A percentile compares a stretch with the other conserved stretches of the same genome.
Conservation (phyloP, 2,888 invertebrate genomes). For the Agonopterix heracliana region DNA sequence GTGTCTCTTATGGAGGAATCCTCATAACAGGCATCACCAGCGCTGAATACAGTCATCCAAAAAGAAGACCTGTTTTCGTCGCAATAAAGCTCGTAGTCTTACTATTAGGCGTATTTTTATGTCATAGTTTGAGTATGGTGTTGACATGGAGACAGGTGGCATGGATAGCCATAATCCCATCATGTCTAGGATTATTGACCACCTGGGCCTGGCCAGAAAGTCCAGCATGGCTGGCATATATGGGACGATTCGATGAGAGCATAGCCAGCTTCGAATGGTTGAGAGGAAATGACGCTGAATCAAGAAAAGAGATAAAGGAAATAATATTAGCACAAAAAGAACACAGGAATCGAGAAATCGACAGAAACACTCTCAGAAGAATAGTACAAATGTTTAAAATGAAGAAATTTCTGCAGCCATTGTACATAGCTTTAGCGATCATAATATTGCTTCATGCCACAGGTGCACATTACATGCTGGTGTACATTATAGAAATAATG, state of each 20-base stretch:
- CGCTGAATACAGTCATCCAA: constrained; percentile 20
- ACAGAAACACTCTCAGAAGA: background rate
- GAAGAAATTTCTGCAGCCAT: too few relatives aligned
- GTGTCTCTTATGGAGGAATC: constrained; percentile 16
- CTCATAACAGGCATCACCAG: constrained; percentile 14
- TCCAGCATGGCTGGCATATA: constrained; percentile 19
- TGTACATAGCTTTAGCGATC: too few relatives aligned
- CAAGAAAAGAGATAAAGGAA: constrained; percentile 14
- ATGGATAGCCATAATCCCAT: constrained; percentile 12
- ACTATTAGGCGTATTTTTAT: constrained; percentile 4
- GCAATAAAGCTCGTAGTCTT: background rate
- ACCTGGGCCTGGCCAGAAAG: constrained; percentile 19
- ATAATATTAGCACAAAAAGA: constrained; percentile 17
- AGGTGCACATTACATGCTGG: background rate
- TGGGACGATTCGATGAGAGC: constrained; percentile 18
- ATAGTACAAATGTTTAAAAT: too few relatives aligned
- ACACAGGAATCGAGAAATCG: background rate
- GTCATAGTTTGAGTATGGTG: constrained; percentile 14
- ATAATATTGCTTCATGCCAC: background rate
- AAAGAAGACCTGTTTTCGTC: constrained; percentile 17
- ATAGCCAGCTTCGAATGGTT: constrained; percentile 15
- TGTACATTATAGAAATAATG: background rate
- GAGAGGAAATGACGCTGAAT: constrained; percentile 13
- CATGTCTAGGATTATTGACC: constrained; percentile 10
- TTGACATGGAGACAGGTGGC: constrained; percentile 17